These are phyloP conservation scores for Sinocyclocheilus anophthalmus DNA, from an alignment of 2,113 vertebrate species.

Conservation along the genomic window DNA sequence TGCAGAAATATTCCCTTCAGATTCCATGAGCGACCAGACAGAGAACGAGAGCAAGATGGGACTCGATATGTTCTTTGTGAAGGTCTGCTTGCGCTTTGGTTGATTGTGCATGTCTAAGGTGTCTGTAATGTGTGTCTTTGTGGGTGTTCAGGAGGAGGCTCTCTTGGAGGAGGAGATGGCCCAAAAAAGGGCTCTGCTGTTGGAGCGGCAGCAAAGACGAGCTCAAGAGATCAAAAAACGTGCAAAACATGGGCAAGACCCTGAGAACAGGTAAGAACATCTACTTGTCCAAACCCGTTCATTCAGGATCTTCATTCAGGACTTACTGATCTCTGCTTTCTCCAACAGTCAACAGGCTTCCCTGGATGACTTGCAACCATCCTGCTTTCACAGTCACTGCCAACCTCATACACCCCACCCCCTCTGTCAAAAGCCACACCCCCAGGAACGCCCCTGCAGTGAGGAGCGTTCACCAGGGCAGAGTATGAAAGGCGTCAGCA, in stretches of 20 bases:
- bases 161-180: constrained; percentile 84
- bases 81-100: background rate
- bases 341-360: constrained; percentile 35
- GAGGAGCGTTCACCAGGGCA: constrained; percentile 80
- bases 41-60: constrained; percentile 72
- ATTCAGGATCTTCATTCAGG: background rate
- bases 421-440: constrained; percentile 64
- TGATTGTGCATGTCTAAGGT: background rate
- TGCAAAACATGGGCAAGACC: constrained; percentile 78
- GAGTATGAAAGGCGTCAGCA: constrained; percentile 84
- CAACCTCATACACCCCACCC: constrained; percentile 51
- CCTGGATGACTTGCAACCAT: background rate
- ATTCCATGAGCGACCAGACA: constrained; percentile 82
- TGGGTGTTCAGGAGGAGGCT: constrained; percentile 71
- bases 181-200: constrained; percentile 77
- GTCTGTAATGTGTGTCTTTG: constrained; percentile 48
- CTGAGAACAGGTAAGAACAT: constrained; percentile 76
- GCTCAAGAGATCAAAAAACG: constrained; percentile 79
- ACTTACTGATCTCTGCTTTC: background rate
- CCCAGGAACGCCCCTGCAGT: constrained; percentile 74
- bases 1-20: constrained; percentile 71
- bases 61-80: constrained; percentile 79
- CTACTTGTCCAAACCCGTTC: background rate
- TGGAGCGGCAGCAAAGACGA: constrained; percentile 86
- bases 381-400: constrained; percentile 67